Evolutionary conservation across 2,113 vertebrate genomes (phyloP), one percentile per base, ranked within the genome.

Genomic region (Thalassarche chlororhynchos): DNA sequence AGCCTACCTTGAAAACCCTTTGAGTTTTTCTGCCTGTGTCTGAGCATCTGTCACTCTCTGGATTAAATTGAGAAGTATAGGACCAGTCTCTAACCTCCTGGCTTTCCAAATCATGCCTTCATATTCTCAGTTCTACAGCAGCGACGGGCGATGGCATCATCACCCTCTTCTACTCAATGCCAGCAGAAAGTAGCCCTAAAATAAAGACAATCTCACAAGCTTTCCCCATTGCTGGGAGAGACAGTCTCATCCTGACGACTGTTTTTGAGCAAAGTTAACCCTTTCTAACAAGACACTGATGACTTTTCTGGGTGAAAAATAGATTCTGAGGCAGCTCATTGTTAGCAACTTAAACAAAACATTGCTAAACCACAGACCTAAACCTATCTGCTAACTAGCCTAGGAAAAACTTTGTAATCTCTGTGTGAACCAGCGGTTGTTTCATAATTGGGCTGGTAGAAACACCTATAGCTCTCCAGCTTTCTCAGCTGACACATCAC

Each of bases 401-500:
- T 38, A 88, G 97, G 97, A 96, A 97, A 97, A 96, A 66, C 46
- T 80, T 90, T 44, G 71, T 84, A 95, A 96, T 94, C 54, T 69
- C 82, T 68, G 46, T 82, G 60, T 88, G 75, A 97, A 97, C 82
- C 82, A 94, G 64, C 0, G 0, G 42, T 34, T 78, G 84, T 83
- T 91, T 96, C 93, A 36, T 93, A 93, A 86, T 8, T 90, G 78
- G 68, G 52, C 75, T 84, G 79, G 84, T 88, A 86, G 77, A 69
- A 96, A 95, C 93, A 95, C 94, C 95, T 96, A 64, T 89, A 83
- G 70, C 61, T 84, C 72, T 91, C 25, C 47, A 52, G 58, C 49
- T 94, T 91, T 96, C 84, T 95, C 76, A 95, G 94, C 82, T 96
- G 94, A 97, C 87, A 91, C 97, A 95, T 91, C 95, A 93, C 82